Percentiles rank a stretch among this genome's conserved stretches.
These are phyloP conservation scores for Myotis lucifugus DNA, from an alignment of 2,113 vertebrate species.

Conservation along the genomic window DNA sequence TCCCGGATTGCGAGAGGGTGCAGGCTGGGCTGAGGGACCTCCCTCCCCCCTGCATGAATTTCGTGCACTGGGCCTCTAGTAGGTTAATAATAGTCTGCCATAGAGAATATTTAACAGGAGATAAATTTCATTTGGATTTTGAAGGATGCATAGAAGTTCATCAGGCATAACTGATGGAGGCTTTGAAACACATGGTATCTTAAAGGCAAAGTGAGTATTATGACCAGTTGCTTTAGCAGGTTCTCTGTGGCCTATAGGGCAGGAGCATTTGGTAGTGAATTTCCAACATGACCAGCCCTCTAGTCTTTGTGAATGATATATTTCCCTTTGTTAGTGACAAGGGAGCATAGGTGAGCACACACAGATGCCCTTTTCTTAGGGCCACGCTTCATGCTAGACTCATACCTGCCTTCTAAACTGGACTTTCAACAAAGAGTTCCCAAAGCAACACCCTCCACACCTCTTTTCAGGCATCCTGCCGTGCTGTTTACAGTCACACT, in stretches of 20 bases:
- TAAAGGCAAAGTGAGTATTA: background rate
- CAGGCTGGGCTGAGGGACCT: too few species aligned
- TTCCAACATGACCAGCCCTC: background rate
- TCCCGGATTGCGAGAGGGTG: too few species aligned
- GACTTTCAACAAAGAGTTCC: background rate
- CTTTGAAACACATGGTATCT: background rate
- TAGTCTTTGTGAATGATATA: background rate
- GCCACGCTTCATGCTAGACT: background rate
- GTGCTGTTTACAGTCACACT: background rate
- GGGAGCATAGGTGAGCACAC: background rate
- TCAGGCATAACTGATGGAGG: background rate
- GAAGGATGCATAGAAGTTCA: conserved; percentile 15
- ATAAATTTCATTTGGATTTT: conserved; percentile 7
- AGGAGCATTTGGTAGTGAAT: background rate
- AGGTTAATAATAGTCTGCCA: background rate
- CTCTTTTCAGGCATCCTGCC: background rate
- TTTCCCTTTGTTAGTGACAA: background rate
- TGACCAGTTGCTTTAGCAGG: background rate
- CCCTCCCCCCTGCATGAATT: too few species aligned
- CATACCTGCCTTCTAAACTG: background rate
- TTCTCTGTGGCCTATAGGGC: too few species aligned
- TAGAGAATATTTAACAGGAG: background rate
- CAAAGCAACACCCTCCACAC: background rate
- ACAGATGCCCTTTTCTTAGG: background rate
- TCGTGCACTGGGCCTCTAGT: too few species aligned